Percentiles rank a stretch among this genome's conserved stretches.
Evolutionary conservation across 1,140 invertebrate genomes (phyloP).

Genomic region (Drosophila funebris): DNA sequence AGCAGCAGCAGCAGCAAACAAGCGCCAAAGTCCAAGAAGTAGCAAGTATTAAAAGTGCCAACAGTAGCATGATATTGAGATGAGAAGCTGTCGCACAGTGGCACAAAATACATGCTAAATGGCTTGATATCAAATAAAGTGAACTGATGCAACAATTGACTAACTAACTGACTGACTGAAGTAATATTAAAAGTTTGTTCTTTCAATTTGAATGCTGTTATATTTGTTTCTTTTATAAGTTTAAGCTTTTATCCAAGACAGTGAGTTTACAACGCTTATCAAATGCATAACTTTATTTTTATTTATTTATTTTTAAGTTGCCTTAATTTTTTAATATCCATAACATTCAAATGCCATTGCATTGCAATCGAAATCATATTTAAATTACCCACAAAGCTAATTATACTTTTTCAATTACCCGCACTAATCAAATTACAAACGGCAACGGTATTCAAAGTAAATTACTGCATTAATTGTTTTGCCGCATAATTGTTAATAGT

Average conservation of each 20-base stretch:
- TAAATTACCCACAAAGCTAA: not conserved
- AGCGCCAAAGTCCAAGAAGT: conserved; percentile 59
- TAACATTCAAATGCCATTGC: not conserved
- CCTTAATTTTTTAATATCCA: not conserved
- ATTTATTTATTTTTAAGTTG: not conserved
- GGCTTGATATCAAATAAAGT: not conserved
- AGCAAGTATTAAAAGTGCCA: conserved; percentile 60
- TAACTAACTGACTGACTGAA: not conserved
- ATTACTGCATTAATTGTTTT: conserved; percentile 1
- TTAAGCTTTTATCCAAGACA: no score
- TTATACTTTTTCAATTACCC: conserved; percentile 10
- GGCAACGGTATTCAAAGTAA: not conserved
- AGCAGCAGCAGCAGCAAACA: conserved; percentile 62
- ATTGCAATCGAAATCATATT: not conserved
- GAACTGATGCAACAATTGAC: not conserved
- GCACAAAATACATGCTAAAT: not conserved
- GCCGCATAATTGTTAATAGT: not conserved
- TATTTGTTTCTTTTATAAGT: no score
- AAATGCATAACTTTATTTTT: not conserved
- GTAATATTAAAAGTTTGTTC: no score
- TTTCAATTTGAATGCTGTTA: no score
- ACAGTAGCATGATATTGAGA: conserved; percentile 38
- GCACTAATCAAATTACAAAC: conserved; percentile 8
- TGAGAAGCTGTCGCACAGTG: conserved; percentile 5
- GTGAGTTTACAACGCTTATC: no score